phyloP scores from a whole-genome alignment of 2,888 invertebrate species.

The Trichopoda pennipes region DNA sequence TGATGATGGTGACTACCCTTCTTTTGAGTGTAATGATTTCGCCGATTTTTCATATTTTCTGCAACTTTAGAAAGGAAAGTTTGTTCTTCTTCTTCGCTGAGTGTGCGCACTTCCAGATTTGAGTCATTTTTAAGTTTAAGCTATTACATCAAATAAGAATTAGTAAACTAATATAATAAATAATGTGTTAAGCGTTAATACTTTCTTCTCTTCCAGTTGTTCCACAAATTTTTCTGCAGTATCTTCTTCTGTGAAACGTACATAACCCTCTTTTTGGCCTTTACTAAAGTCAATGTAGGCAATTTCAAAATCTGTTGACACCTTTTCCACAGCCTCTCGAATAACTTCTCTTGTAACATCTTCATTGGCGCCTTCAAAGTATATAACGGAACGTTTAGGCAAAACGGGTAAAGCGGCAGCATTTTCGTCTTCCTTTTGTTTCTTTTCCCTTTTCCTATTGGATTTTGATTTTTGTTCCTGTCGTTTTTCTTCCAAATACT shows the following conservation, averaged over 20 bases:
- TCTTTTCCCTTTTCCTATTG: slow-evolving; percentile 82
- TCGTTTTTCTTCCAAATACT: slow-evolving; percentile 86
- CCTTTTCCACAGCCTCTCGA: slow-evolving; percentile 84
- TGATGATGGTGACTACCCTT: slow-evolving; percentile 71
- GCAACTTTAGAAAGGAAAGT: slow-evolving; percentile 84
- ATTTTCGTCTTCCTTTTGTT: slow-evolving; percentile 78
- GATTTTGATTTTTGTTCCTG: slow-evolving; percentile 85
- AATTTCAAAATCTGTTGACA: slow-evolving; percentile 81
- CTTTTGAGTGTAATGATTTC: slow-evolving; percentile 81
- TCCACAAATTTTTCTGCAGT: slow-evolving; percentile 85
- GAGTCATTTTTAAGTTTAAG: slow-evolving; percentile 81
- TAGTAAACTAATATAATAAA: no score
- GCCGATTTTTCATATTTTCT: slow-evolving; percentile 84
- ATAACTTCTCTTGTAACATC: slow-evolving; percentile 87
- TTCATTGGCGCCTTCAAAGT: slow-evolving; percentile 84
- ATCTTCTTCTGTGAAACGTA: slow-evolving; percentile 87
- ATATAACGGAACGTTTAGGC: slow-evolving; percentile 88
- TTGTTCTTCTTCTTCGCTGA: slow-evolving; percentile 89
- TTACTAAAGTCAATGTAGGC: slow-evolving; percentile 89
- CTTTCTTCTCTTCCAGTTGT: slow-evolving; percentile 85
- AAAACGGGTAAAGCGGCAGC: slow-evolving; percentile 76
- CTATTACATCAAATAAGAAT: slow-evolving; percentile 48
- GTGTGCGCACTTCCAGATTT: slow-evolving; percentile 82
- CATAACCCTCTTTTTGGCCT: slow-evolving; percentile 87
- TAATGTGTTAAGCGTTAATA: slow-evolving; percentile 72